Percentiles rank a stretch among this genome's conserved stretches.
Conservation (phyloP, 2,888 invertebrate species). For the Dolichopus griseipennis region DNA sequence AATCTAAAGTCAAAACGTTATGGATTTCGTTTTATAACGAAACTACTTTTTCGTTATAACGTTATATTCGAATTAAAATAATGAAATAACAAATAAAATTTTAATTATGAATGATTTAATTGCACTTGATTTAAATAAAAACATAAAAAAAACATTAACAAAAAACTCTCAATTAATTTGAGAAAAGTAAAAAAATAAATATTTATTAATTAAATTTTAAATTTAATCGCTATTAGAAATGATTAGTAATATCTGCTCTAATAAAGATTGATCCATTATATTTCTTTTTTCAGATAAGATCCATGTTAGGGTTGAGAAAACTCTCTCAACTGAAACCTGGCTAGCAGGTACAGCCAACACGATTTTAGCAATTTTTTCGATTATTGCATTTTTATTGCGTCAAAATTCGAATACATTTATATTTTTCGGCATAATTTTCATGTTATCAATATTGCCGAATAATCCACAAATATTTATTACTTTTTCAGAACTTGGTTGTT, state of each 20-base stretch:
- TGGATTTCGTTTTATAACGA: not conserved
- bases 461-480: no score
- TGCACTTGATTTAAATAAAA: not conserved
- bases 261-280: constrained; percentile 5
- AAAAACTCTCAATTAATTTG: not conserved
- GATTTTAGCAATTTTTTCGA: no score
- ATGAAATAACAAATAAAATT: not conserved
- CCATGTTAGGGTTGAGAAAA: no score
- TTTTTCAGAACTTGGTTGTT: no score
- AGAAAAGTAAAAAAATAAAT: not conserved
- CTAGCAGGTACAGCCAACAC: no score
- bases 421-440: no score
- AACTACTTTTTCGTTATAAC: not conserved
- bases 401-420: no score
- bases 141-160: not conserved
- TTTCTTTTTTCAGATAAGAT: constrained; percentile 2
- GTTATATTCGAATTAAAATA: not conserved
- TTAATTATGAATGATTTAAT: not conserved
- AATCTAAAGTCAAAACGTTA: not conserved
- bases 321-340: no score
- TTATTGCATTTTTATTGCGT: no score
- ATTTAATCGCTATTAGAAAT: not conserved
- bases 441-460: no score
- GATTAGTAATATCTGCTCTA: not conserved
- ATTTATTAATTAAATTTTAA: not conserved